Conservation (phyloP, 2,888 invertebrate genomes). For the Ophion obscuratus region DNA sequence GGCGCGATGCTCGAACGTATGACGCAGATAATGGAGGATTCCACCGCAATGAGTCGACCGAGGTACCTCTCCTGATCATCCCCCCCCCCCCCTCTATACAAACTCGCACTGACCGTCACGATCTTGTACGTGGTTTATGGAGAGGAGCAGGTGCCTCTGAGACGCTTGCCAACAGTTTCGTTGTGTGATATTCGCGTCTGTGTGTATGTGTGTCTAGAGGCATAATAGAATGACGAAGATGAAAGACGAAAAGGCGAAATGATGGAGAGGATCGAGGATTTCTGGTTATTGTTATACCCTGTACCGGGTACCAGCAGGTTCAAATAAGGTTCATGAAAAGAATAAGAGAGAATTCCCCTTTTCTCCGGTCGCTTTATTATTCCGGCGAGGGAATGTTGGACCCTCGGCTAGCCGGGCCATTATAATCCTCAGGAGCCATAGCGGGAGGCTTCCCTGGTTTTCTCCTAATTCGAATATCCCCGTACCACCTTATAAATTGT, state of each 20-base stretch:
- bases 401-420: constrained; percentile 8
- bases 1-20: constrained; percentile 62
- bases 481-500: constrained; percentile 26
- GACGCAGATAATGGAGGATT: constrained; percentile 69
- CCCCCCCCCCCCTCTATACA: not conserved
- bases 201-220: not conserved
- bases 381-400: constrained; percentile 37
- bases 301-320: constrained; percentile 65
- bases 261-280: constrained; percentile 62
- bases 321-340: constrained; percentile 57
- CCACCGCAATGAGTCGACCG: constrained; percentile 68
- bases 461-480: constrained; percentile 58
- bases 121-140: constrained; percentile 62
- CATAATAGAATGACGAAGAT: constrained; percentile 33
- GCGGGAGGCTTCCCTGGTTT: constrained; percentile 46
- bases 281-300: constrained; percentile 56
- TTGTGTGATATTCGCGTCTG: constrained; percentile 1
- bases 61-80: constrained; percentile 47
- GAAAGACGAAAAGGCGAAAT: constrained; percentile 50
- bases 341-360: constrained; percentile 57
- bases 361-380: constrained; percentile 29
- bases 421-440: constrained; percentile 57
- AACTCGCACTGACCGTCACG: constrained; percentile 27
- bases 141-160: constrained; percentile 64
- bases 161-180: constrained; percentile 62